phyloP scores from a whole-genome alignment of 2,888 invertebrate species.

The Phrixothrix hirtus region DNA sequence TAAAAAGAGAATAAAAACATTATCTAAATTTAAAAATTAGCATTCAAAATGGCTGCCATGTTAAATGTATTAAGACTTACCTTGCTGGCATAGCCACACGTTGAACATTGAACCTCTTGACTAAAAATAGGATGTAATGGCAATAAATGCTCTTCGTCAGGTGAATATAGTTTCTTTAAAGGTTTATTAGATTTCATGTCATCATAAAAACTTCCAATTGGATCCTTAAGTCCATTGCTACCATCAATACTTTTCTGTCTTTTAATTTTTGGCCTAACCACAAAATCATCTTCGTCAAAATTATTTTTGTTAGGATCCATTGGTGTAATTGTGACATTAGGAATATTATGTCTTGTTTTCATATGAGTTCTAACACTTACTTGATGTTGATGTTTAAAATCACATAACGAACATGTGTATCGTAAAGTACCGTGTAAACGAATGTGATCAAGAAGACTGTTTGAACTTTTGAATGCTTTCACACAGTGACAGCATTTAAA shows the following conservation, averaged over 20 bases:
- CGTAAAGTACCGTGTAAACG: conserved; percentile 63
- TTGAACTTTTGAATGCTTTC: conserved; percentile 54
- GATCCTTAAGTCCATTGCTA: background rate
- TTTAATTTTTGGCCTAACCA: conserved; percentile 53
- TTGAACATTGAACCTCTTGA: conserved; percentile 64
- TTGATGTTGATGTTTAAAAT: conserved; percentile 47
- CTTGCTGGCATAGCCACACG: conserved; percentile 72
- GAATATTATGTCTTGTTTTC: conserved; percentile 58
- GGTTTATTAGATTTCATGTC: background rate
- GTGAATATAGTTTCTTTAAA: conserved; percentile 54
- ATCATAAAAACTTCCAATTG: background rate
- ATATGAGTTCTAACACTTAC: conserved; percentile 56
- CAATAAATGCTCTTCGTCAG: conserved; percentile 66
- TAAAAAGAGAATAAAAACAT: too few relatives aligned
- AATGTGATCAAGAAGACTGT: conserved; percentile 62
- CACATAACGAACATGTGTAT: conserved; percentile 65
- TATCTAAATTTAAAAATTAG: background rate
- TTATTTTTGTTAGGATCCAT: conserved; percentile 57
- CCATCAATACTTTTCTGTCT: conserved; percentile 8
- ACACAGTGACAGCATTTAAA: conserved; percentile 60
- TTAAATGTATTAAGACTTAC: too few relatives aligned
- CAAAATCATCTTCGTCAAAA: conserved; percentile 56
- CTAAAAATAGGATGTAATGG: conserved; percentile 69
- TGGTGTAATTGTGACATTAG: conserved; percentile 54
- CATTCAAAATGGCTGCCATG: too few relatives aligned